Conservation (phyloP, 2,888 invertebrate genomes). For the Erebia palarica region DNA sequence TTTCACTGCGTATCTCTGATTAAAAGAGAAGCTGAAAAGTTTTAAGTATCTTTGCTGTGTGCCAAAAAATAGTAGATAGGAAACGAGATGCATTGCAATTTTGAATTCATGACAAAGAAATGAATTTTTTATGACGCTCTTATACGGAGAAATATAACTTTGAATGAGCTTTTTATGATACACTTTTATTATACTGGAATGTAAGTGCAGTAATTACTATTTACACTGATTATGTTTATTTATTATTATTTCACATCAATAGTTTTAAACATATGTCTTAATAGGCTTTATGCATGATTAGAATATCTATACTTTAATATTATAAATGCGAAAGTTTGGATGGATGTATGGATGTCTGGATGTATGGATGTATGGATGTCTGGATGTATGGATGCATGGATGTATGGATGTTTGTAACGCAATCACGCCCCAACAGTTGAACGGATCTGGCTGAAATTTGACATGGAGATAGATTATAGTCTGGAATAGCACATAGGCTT, state of each 20-base stretch:
- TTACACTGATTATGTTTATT: no score
- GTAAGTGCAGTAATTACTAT: background rate
- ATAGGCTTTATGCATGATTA: conserved; percentile 29
- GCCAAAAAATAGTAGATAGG: background rate
- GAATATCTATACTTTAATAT: no score
- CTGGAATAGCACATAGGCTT: no score
- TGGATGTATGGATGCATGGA: no score
- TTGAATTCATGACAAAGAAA: background rate
- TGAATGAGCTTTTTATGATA: background rate
- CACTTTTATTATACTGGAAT: background rate
- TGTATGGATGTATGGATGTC: no score
- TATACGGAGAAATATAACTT: conserved; percentile 3
- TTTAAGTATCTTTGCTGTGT: background rate
- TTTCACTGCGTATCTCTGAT: no score
- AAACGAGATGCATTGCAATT: background rate
- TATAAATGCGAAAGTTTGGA: no score
- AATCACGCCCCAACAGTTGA: no score
- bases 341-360: no score
- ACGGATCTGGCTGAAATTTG: no score
- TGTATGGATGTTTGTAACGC: no score
- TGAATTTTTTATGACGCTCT: conserved; percentile 12
- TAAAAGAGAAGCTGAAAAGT: background rate
- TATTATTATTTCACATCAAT: conserved; percentile 39
- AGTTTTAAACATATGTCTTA: conserved; percentile 36
- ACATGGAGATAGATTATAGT: no score